Evolutionary conservation across 2,888 invertebrate genomes (phyloP).

Genomic region (Ypsolopha scabrella): DNA sequence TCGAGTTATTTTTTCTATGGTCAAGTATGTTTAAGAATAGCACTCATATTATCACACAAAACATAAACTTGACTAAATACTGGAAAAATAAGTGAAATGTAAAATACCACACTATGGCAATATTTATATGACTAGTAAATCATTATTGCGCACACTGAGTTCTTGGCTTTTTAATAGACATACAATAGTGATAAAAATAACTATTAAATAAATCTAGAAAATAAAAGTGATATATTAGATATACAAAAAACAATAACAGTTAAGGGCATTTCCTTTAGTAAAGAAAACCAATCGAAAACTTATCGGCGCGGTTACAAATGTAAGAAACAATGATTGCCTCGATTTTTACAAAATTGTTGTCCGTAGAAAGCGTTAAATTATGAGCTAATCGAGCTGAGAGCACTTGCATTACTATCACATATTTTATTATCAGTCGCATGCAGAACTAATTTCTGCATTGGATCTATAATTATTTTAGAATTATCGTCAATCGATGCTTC

Average conservation of each 20-base stretch:
- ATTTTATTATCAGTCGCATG: constrained; percentile 67
- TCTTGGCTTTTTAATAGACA: too few relatives aligned
- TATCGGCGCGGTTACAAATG: background rate
- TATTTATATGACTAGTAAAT: too few relatives aligned
- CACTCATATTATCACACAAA: too few relatives aligned
- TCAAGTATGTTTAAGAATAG: too few relatives aligned
- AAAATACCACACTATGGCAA: too few relatives aligned
- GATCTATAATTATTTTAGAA: constrained; percentile 62
- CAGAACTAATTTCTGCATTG: constrained; percentile 66
- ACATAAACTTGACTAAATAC: too few relatives aligned
- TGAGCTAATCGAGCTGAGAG: constrained; percentile 61
- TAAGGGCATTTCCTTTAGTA: background rate
- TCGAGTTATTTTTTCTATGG: too few relatives aligned
- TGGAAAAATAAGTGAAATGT: too few relatives aligned
- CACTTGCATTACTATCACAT: constrained; percentile 66
- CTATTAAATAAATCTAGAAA: too few relatives aligned
- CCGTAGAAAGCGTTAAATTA: constrained; percentile 46
- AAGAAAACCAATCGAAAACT: too few relatives aligned
- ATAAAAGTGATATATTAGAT: background rate
- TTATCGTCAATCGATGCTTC: constrained; percentile 35
- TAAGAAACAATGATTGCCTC: constrained; percentile 13
- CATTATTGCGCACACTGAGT: too few relatives aligned
- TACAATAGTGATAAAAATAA: too few relatives aligned
- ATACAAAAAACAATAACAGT: background rate
- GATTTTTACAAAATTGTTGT: constrained; percentile 33